Percentiles rank a stretch among this genome's conserved stretches.
Conservation (phyloP, 2,113 vertebrate species). For the Gobio gobio region DNA sequence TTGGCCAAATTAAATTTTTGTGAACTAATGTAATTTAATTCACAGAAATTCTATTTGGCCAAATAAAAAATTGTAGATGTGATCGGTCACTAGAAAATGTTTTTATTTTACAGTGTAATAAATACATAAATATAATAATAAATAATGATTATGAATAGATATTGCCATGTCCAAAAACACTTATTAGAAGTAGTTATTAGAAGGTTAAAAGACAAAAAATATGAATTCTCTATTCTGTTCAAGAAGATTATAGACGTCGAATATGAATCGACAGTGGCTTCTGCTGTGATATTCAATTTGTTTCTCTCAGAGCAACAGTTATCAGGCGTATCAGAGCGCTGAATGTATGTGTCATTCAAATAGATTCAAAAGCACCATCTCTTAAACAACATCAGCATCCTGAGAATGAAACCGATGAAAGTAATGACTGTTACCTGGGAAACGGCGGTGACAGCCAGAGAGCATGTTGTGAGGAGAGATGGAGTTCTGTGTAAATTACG, state of each 20-base stretch:
- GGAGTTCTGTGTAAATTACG: background rate
- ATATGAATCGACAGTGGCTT: background rate
- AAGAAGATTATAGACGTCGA: background rate
- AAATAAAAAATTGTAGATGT: too few species aligned
- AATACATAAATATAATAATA: background rate
- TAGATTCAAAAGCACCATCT: conserved; percentile 30
- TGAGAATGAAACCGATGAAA: conserved; percentile 35
- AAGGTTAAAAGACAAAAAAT: background rate
- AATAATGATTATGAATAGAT: background rate
- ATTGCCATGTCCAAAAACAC: background rate
- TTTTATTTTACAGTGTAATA: too few species aligned
- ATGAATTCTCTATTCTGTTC: background rate
- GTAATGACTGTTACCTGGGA: conserved; percentile 59
- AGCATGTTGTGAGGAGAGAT: background rate
- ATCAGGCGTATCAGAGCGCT: background rate
- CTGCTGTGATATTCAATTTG: background rate
- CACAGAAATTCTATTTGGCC: too few species aligned
- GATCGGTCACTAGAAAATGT: too few species aligned
- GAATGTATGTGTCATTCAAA: conserved; percentile 33
- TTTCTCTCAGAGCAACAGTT: background rate
- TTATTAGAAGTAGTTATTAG: background rate
- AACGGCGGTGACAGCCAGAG: conserved; percentile 27
- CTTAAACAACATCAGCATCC: conserved; percentile 49
- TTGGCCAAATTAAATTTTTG: too few species aligned
- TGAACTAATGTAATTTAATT: too few species aligned